A percentile compares a stretch with the other conserved stretches of the same genome.
phyloP scores from a whole-genome alignment of 1,140 invertebrate genomes.

The Drosophila melanogaster region Release_6_plus_ISO1_MT NT_033779.5:4137001-4137500 shows the following conservation, averaged over 20 bases:
- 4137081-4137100: conserved; percentile 64
- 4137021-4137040: conserved; percentile 49
- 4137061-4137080: conserved; percentile 69
- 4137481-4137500: conserved; percentile 78
- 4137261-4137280: conserved; percentile 53
- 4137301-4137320: conserved; percentile 24
- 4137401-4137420: conserved; percentile 59
- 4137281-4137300: conserved; percentile 42
- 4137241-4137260: conserved; percentile 64
- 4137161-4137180: conserved; percentile 42
- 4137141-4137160: background rate
- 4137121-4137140: conserved; percentile 59
- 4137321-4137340: conserved; percentile 45
- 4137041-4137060: conserved; percentile 80
- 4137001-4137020: background rate
- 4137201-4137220: conserved; percentile 80
- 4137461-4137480: conserved; percentile 81
- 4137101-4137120: conserved; percentile 50
- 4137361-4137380: background rate
- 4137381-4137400: conserved; percentile 55
- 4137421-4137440: conserved; percentile 53
- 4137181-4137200: conserved; percentile 57
- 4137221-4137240: conserved; percentile 79
- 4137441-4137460: conserved; percentile 64
- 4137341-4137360: conserved; percentile 49